Conservation (phyloP, 2,888 invertebrate genomes). For the Andrena marginata region DNA sequence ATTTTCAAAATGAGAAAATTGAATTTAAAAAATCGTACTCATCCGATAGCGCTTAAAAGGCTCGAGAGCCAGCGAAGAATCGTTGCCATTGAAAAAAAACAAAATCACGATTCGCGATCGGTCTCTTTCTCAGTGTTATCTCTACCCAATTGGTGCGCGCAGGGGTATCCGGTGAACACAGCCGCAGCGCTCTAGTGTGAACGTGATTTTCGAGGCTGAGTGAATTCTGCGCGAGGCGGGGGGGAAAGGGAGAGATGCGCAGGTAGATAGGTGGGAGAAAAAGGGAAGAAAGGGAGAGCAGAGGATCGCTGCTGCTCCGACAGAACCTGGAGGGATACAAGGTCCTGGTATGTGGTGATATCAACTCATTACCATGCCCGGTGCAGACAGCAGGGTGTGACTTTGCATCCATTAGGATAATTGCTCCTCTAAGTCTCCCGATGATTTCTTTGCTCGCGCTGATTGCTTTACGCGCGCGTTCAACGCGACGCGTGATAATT, state of each 20-base stretch:
- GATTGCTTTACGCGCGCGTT: constrained; percentile 75
- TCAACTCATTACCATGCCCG: constrained; percentile 85
- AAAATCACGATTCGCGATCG: constrained; percentile 37
- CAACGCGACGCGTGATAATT: constrained; percentile 65
- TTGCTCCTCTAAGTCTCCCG: constrained; percentile 81
- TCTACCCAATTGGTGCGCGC: constrained; percentile 25
- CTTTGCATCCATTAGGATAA: constrained; percentile 85
- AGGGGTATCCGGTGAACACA: constrained; percentile 43
- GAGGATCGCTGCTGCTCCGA: constrained; percentile 49
- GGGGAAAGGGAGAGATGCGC: constrained; percentile 41
- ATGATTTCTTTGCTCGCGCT: constrained; percentile 66
- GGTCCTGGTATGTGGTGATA: constrained; percentile 84
- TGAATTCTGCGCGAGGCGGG: constrained; percentile 49
- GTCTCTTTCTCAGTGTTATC: constrained; percentile 50
- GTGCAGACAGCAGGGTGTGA: constrained; percentile 82
- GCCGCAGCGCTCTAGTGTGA: constrained; percentile 49
- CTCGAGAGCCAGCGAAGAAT: not conserved
- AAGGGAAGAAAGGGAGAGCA: constrained; percentile 47
- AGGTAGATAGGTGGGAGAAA: constrained; percentile 43
- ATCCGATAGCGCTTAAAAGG: not conserved
- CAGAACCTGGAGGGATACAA: constrained; percentile 78
- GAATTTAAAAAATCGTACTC: not conserved
- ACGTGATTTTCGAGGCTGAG: constrained; percentile 65
- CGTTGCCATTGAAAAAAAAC: constrained; percentile 11
- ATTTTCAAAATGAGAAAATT: not conserved